Evolutionary conservation across 2,113 vertebrate genomes (phyloP).

Genomic region (Aldabrachelys gigantea): DNA sequence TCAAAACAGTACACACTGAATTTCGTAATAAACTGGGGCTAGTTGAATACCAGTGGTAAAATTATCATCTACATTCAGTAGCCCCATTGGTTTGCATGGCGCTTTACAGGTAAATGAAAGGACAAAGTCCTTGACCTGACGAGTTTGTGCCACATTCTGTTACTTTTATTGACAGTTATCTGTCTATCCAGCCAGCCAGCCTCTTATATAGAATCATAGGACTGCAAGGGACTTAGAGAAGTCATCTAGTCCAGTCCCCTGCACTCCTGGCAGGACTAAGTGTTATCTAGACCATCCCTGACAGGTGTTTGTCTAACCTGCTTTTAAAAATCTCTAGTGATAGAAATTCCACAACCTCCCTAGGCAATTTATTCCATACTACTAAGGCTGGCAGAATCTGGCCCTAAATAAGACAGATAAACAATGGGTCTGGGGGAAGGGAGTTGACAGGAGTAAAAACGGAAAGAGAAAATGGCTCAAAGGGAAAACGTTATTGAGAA

Average conservation of each 20-base stretch:
- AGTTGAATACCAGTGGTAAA: not conserved
- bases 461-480: not conserved
- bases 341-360: too few relatives aligned
- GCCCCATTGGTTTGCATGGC: accelerated
- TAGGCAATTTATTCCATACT: too few relatives aligned
- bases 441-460: not conserved
- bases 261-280: too few relatives aligned
- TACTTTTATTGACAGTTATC: not conserved
- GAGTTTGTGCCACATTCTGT: not conserved
- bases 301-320: too few relatives aligned
- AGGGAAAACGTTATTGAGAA: not conserved
- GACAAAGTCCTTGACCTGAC: not conserved
- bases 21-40: constrained; percentile 30
- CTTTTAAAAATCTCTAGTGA: too few relatives aligned
- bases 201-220: too few relatives aligned
- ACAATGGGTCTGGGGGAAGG: not conserved
- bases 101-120: not conserved
- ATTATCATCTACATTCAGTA: not conserved
- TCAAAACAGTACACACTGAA: not conserved
- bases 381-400: not conserved
- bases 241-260: too few relatives aligned
- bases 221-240: too few relatives aligned
- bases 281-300: too few relatives aligned
- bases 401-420: not conserved
- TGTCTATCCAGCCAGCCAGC: not conserved